phyloP scores from a whole-genome alignment of 2,888 invertebrate genomes.

The Hypomecis atomaria region DNA sequence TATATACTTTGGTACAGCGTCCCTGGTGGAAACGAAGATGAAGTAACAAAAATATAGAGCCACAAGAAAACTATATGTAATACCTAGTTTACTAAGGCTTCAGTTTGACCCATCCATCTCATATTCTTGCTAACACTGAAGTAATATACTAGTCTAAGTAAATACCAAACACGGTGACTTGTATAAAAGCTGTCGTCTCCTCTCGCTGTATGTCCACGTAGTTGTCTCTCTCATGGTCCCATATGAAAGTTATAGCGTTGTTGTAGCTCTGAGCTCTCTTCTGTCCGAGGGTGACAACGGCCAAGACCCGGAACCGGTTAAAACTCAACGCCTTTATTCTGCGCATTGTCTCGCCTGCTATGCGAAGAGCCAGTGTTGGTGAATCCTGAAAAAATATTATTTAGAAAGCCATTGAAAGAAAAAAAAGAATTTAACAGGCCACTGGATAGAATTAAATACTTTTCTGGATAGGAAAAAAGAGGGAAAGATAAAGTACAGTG shows the following conservation, averaged over 20 bases:
- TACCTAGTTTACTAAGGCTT: no score
- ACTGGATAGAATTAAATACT: no score
- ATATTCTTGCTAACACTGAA: not conserved
- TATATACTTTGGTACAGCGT: no score
- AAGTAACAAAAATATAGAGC: no score
- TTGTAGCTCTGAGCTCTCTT: conserved; percentile 71
- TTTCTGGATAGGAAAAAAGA: no score
- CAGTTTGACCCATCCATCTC: not conserved
- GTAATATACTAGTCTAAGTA: conserved; percentile 66
- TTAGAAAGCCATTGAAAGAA: no score
- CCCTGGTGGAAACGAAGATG: no score
- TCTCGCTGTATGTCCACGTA: conserved; percentile 61
- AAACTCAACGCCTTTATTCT: conserved; percentile 60
- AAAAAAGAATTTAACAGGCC: no score
- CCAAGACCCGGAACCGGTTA: conserved; percentile 67
- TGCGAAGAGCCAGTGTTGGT: conserved; percentile 55
- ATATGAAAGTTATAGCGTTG: conserved; percentile 71
- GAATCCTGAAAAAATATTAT: no score
- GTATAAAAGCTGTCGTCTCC: conserved; percentile 60
- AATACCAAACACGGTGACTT: conserved; percentile 70
- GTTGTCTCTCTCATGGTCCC: conserved; percentile 67
- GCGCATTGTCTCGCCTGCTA: conserved; percentile 68
- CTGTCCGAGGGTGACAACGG: conserved; percentile 68
- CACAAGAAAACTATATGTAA: no score
- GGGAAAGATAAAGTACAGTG: no score